Percentiles rank a stretch among this genome's conserved stretches.
These are phyloP conservation scores for Siphlonurus alternatus DNA, from an alignment of 2,888 invertebrate species.

Conservation along the genomic window DNA sequence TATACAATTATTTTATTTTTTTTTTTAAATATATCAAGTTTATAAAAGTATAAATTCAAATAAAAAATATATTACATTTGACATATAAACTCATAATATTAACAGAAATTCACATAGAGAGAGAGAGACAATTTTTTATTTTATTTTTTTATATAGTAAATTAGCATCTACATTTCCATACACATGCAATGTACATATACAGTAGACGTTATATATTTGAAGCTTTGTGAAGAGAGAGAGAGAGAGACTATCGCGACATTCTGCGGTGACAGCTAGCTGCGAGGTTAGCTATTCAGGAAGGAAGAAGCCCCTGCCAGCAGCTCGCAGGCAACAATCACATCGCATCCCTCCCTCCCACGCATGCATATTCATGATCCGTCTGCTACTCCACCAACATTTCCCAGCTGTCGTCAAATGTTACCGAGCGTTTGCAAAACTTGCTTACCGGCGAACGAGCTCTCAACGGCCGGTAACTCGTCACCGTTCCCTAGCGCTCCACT, in stretches of 20 bases:
- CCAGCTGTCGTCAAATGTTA: background rate
- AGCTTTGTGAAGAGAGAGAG: too few species aligned
- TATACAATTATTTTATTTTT: too few species aligned
- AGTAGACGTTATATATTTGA: background rate
- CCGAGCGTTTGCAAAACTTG: background rate
- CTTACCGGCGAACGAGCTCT: background rate
- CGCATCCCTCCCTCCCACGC: background rate
- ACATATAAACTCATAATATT: too few species aligned
- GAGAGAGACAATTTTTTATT: too few species aligned
- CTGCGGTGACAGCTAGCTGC: background rate
- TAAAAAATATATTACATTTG: too few species aligned
- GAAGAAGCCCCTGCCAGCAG: background rate
- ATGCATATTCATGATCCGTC: slow-evolving; percentile 4
- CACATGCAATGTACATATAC: background rate
- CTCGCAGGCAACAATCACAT: too few species aligned
- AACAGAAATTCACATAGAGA: too few species aligned
- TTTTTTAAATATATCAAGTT: too few species aligned
- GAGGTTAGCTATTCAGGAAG: background rate
- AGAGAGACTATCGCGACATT: background rate
- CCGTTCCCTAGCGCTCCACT: background rate
- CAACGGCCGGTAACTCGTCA: background rate
- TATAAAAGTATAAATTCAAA: too few species aligned
- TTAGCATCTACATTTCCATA: background rate
- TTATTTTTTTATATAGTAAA: background rate
- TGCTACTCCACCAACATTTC: background rate